Percentiles rank a stretch among this genome's conserved stretches.
phyloP scores from a whole-genome alignment of 2,888 invertebrate species.

The Ennomos erosarius region DNA sequence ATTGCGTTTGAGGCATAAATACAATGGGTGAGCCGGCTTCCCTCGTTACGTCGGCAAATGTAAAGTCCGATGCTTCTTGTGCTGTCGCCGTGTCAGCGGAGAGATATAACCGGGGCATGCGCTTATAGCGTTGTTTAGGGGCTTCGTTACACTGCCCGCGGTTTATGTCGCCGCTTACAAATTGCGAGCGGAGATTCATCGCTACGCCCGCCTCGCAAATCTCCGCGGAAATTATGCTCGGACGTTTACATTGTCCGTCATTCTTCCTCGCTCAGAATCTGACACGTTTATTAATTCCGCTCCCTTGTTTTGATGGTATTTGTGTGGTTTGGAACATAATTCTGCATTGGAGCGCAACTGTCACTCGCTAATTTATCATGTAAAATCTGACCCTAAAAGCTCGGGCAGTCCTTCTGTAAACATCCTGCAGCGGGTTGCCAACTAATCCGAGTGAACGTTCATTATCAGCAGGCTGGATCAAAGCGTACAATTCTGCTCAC shows the following conservation, averaged over 20 bases:
- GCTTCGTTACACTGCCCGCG: slow-evolving; percentile 74
- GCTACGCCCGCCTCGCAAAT: slow-evolving; percentile 62
- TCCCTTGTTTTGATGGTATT: slow-evolving; percentile 31
- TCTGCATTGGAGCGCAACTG: slow-evolving; percentile 9
- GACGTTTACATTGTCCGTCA: slow-evolving; percentile 64
- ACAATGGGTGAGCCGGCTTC: slow-evolving; percentile 80
- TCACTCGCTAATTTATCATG: slow-evolving; percentile 37
- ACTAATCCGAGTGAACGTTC: slow-evolving; percentile 67
- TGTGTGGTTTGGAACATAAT: slow-evolving; percentile 15
- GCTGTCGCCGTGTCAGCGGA: slow-evolving; percentile 77
- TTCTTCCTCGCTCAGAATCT: slow-evolving; percentile 52
- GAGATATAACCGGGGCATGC: slow-evolving; percentile 69
- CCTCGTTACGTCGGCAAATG: slow-evolving; percentile 83
- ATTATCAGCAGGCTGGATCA: slow-evolving; percentile 69
- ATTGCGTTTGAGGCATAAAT: slow-evolving; percentile 82
- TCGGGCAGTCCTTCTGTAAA: slow-evolving; percentile 44
- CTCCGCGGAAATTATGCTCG: slow-evolving; percentile 61
- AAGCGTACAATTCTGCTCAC: slow-evolving; percentile 75
- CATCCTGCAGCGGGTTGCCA: slow-evolving; percentile 58
- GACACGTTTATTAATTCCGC: slow-evolving; percentile 55
- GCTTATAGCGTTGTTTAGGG: slow-evolving; percentile 74
- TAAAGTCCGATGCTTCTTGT: slow-evolving; percentile 78
- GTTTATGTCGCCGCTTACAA: slow-evolving; percentile 81
- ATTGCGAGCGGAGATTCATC: slow-evolving; percentile 70
- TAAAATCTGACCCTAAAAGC: slow-evolving; percentile 48